Base-by-base conservation (phyloP, 2,888 invertebrate genomes). In the Scelioninae gen. 2 region DNA sequence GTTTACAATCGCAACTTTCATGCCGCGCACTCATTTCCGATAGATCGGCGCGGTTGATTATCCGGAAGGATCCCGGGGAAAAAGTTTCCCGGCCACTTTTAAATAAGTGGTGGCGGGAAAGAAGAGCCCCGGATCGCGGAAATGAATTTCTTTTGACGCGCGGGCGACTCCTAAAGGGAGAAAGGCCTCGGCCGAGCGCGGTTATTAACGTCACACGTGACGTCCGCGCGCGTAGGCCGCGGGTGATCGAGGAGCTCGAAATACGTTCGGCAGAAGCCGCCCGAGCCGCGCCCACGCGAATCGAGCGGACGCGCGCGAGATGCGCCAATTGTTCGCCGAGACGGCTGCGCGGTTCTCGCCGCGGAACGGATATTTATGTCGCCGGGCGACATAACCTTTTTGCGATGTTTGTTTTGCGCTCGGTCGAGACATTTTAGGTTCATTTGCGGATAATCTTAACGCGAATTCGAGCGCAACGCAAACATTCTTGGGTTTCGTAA, bases 121-220 rank as follows among this genome's bases (percentile, higher is more conserved):
- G 52, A 50, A 46, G 61, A 15, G 43, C 31, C 35, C 48, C 43
- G 57, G 63, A 58, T 70, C 64, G 63, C 61, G 70, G 70, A 63
- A 70, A 70, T 45, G 64, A 64, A 50, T 64, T 57, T 58, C 63
- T 70, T 70, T 64, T 64, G 52, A 70, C 70, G 37, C 64, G 52
- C 39, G 37, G 9, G 52, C 45, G 33, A 58, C 39, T 3, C 3
- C 58, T 58, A 64, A 71, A 52, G 52, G 28, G 71, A 71, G 71
- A 71, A 71, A 71, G 71, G 71, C 71, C 71, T 58, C 45, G 57
- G 52, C 33, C 48, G 69, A 60, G 69, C 15, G 61, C 61, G 69
- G 69, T 64, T 71, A 71, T 64, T 71, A 71, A 64, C 64, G 71
- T 64, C 58, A 58, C 71, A 53, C 64, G 71, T 64, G 71, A 71